Evolutionary conservation across 1,140 invertebrate species (phyloP).

Genomic region (Drosophila repleta): DNA sequence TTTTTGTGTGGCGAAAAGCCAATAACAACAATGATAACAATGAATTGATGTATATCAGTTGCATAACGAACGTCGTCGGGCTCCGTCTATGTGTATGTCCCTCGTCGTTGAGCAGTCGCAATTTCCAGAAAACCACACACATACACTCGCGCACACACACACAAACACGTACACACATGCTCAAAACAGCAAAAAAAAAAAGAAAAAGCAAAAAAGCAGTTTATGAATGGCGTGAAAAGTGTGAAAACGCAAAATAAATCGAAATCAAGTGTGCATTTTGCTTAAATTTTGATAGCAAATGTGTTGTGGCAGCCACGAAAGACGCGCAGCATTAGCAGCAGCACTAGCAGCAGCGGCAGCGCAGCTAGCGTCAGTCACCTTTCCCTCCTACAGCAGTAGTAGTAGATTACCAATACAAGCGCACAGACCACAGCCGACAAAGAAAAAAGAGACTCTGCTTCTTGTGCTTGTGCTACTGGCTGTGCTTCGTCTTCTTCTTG

Average conservation of each 20-base stretch:
- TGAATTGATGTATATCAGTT: constrained; percentile 71
- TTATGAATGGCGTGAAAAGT: constrained; percentile 60
- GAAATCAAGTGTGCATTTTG: constrained; percentile 55
- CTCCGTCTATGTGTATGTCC: constrained; percentile 46
- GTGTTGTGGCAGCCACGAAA: constrained; percentile 54
- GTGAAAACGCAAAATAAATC: constrained; percentile 39
- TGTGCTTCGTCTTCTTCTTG: constrained; percentile 32
- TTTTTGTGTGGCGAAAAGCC: constrained; percentile 38
- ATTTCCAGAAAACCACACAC: constrained; percentile 76
- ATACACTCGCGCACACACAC: constrained; percentile 11
- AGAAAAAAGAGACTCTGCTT: constrained; percentile 57
- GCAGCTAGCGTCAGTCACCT: constrained; percentile 44
- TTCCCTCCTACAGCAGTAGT: constrained; percentile 15
- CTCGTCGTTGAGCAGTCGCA: constrained; percentile 58
- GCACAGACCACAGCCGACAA: constrained; percentile 61
- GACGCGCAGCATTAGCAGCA: constrained; percentile 43
- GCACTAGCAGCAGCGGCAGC: constrained; percentile 42
- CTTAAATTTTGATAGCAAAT: constrained; percentile 54
- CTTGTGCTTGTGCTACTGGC: constrained; percentile 43
- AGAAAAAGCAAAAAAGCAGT: constrained; percentile 47
- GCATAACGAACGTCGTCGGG: constrained; percentile 70
- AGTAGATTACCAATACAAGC: constrained; percentile 33
- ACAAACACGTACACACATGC: constrained; percentile 19
- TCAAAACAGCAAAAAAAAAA: constrained; percentile 51
- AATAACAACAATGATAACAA: constrained; percentile 60